These are phyloP conservation scores for Ephialtes manifestator DNA, from an alignment of 2,888 invertebrate genomes.

Conservation along the genomic window DNA sequence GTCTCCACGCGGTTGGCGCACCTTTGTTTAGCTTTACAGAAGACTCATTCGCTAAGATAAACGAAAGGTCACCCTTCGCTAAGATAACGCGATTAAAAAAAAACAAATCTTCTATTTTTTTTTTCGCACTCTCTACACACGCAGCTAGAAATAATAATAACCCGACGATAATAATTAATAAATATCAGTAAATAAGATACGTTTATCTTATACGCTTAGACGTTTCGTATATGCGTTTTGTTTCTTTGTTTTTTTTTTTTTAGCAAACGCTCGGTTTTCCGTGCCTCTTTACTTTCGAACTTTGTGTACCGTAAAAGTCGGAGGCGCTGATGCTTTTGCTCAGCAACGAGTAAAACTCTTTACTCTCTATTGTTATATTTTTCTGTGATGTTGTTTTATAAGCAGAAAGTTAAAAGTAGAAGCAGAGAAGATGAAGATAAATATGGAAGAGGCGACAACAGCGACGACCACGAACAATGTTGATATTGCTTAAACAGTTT, in stretches of 20 bases:
- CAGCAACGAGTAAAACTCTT: neutral
- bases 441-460: neutral
- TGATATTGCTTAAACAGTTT: neutral
- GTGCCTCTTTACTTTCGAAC: neutral
- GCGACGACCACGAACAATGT: neutral
- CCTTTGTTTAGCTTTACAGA: neutral
- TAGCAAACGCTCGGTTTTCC: neutral
- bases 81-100: neutral
- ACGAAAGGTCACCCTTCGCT: neutral
- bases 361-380: neutral
- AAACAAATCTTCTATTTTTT: too few relatives aligned
- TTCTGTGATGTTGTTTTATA: neutral
- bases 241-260: neutral
- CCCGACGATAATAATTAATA: neutral
- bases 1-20: conserved; percentile 2
- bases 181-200: neutral
- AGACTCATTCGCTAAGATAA: neutral
- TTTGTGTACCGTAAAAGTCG: neutral
- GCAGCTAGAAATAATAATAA: neutral
- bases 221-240: neutral
- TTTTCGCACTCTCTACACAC: neutral
- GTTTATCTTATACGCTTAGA: neutral
- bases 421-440: neutral
- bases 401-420: neutral
- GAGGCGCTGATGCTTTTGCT: neutral